Percentiles rank a stretch among this genome's conserved stretches.
These are phyloP conservation scores for Drosophila pseudotakahashii DNA, from an alignment of 2,888 invertebrate genomes.

Conservation along the genomic window DNA sequence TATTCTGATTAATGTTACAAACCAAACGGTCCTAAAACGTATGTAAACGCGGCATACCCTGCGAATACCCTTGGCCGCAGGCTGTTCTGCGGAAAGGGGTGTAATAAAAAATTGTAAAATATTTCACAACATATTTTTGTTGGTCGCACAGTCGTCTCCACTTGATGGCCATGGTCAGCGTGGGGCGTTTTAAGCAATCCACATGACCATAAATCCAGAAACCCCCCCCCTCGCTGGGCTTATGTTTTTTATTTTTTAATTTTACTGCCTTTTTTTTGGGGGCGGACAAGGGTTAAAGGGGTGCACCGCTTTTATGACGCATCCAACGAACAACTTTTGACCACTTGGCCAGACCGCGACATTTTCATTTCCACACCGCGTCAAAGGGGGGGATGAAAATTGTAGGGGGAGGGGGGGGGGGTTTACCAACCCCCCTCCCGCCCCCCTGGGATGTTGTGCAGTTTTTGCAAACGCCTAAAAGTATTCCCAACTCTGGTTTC, in stretches of 20 bases:
- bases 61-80: constrained; percentile 4
- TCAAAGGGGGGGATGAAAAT: not conserved
- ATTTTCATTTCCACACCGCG: constrained; percentile 71
- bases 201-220: constrained; percentile 72
- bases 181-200: constrained; percentile 64
- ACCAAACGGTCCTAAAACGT: no score
- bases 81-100: constrained; percentile 40
- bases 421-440: no score
- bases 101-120: constrained; percentile 72
- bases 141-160: constrained; percentile 60
- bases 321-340: constrained; percentile 68
- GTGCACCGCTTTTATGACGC: constrained; percentile 61
- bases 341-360: constrained; percentile 73
- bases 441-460: constrained; percentile 40
- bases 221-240: constrained; percentile 3
- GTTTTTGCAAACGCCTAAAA: constrained; percentile 65
- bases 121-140: constrained; percentile 74
- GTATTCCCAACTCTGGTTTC: constrained; percentile 54
- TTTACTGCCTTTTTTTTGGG: constrained; percentile 1
- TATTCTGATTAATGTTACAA: not conserved
- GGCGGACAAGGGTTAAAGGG: constrained; percentile 2
- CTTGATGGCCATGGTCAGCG: constrained; percentile 51
- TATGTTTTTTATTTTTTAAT: constrained; percentile 27
- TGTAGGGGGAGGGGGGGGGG: not conserved
- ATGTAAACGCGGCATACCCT: not conserved